phyloP scores from a whole-genome alignment of 2,113 vertebrate genomes.

The Tiliqua scincoides region DNA sequence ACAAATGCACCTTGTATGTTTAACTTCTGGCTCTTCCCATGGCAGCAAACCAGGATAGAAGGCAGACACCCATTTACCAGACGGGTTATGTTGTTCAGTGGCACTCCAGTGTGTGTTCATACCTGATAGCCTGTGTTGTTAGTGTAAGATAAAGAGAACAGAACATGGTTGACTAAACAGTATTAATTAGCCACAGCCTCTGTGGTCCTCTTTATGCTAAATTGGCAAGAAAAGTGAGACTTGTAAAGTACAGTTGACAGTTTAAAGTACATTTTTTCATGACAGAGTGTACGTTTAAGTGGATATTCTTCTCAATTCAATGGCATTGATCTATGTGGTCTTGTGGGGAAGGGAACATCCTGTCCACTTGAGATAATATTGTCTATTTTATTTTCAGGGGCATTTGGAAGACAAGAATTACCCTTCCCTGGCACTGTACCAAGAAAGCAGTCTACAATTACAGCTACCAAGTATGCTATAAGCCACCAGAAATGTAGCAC shows the following conservation, averaged over 20 bases:
- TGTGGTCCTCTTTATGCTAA: background rate
- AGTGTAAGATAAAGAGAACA: slow-evolving; percentile 9
- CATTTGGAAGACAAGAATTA: slow-evolving; percentile 10
- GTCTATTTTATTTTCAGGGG: slow-evolving; percentile 12
- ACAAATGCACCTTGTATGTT: background rate
- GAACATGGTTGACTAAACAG: background rate
- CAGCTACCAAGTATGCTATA: background rate
- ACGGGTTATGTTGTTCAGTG: background rate
- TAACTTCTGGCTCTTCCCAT: background rate
- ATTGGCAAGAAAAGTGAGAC: background rate
- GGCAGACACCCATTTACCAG: slow-evolving; percentile 11
- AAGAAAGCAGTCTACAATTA: background rate
- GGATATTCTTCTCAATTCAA: slow-evolving; percentile 26
- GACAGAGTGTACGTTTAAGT: background rate
- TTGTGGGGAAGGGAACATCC: slow-evolving; percentile 26
- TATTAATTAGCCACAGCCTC: background rate
- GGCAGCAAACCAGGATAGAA: background rate
- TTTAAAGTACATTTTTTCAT: background rate
- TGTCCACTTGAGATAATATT: slow-evolving; percentile 59
- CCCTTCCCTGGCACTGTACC: background rate
- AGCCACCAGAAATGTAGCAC: background rate
- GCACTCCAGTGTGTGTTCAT: background rate
- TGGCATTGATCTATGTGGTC: slow-evolving; percentile 22
- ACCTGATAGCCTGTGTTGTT: slow-evolving; percentile 6
- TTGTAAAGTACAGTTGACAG: background rate